Evolutionary conservation across 2,888 invertebrate genomes (phyloP), one percentile per base, ranked within the genome.

Genomic region (Sphaerophoria taeniata): DNA sequence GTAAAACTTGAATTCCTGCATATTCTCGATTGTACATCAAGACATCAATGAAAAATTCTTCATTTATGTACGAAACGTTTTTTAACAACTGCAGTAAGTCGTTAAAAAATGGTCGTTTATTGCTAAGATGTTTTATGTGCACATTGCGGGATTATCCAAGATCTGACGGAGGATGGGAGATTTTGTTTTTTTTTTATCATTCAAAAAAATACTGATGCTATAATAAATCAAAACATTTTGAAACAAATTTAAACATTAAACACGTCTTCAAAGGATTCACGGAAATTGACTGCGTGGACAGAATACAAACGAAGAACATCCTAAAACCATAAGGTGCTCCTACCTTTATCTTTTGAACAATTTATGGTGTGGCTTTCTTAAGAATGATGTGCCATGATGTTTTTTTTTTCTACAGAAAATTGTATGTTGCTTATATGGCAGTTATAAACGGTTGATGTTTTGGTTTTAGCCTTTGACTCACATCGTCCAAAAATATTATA

Each of bases 51-150:
- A 63, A 73, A 56, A 74, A 76, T 70, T 83, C 74, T 53, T 51
- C 51, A 7, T 39, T 9, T 39, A 39, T n/a, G 31, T 33, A 53
- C 65, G 69, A 34, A 67, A 73, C 43, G 24, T n/a, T 36, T 39
- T 39, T n/a, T 33, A 47, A 70, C 34, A 47, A 65, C 63, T 33
- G 6, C 47, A 16, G 51, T 33, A 53, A 39, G 34, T 58, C 78
- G 65, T 83, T 60, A 83, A 83, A 70, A 39, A 36, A 55, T 39
- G 61, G 55, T 58, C 74, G 45, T 82, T 55, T 69, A 76, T 47
- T 16, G 67, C 36, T 69, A 7, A 49, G 65, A 49, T 49, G 9
- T 72, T 83, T 82, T 77, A 73, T 83, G 61, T 56, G 6, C 49
- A 33, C 45, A 56, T 43, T 34, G 58, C 69, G 56, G 58, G 3